Percentiles rank a stretch among this genome's conserved stretches.
These are phyloP conservation scores for Macquaria ambigua DNA, from an alignment of 2,113 vertebrate species.

Conservation along the genomic window DNA sequence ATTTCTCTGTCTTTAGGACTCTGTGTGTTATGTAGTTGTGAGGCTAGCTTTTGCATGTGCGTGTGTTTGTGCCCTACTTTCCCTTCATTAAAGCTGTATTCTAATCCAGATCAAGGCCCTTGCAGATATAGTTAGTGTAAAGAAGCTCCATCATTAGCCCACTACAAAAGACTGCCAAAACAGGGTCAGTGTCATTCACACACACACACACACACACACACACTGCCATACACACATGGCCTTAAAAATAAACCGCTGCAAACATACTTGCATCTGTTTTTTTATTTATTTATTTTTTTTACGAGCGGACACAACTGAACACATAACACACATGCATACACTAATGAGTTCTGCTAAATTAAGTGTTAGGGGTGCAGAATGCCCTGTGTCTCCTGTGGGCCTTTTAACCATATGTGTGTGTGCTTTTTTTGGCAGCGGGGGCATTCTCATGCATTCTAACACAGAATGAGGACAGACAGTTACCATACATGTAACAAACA, in stretches of 20 bases:
- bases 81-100: conserved; percentile 75
- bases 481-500: neutral
- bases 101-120: conserved; percentile 83
- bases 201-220: conserved; percentile 7
- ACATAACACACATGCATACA: conserved; percentile 40
- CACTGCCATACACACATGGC: conserved; percentile 24
- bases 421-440: conserved; percentile 6
- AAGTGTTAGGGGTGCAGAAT: conserved; percentile 33
- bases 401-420: conserved; percentile 9
- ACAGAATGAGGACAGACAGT: neutral
- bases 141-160: conserved; percentile 82
- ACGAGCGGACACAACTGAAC: conserved; percentile 24
- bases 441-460: neutral
- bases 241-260: conserved; percentile 55
- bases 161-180: conserved; percentile 80
- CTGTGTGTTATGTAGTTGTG: neutral
- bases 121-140: conserved; percentile 75
- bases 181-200: conserved; percentile 70
- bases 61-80: conserved; percentile 72
- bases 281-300: conserved; percentile 6
- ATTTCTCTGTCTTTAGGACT: too few species aligned
- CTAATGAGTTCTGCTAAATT: conserved; percentile 73
- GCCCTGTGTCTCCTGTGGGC: conserved; percentile 47
- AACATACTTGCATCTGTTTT: conserved; percentile 42
- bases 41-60: neutral